Conservation (phyloP, 2,797 vertebrate genomes). For the Zenarchopterus dispar region DNA sequence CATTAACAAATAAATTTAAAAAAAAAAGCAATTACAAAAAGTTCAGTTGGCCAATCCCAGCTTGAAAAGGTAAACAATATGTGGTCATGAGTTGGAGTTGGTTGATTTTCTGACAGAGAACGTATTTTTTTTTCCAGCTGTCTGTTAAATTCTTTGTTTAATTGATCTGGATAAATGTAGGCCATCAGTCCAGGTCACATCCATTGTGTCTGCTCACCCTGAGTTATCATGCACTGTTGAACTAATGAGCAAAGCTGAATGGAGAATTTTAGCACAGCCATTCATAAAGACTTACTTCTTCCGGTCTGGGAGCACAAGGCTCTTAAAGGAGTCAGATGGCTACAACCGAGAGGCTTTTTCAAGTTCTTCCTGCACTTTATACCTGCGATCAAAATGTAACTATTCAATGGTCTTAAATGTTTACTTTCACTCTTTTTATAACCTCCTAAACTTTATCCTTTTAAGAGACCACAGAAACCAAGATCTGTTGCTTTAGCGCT, state of each 20-base stretch:
- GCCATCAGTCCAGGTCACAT: constrained; percentile 2
- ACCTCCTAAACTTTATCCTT: neutral
- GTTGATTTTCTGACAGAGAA: neutral
- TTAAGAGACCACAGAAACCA: constrained; percentile 17
- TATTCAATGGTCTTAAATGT: neutral
- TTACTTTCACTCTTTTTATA: neutral
- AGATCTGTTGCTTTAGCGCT: constrained; percentile 21
- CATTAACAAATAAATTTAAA: too few relatives aligned
- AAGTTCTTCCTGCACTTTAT: neutral
- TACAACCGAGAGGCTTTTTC: too few relatives aligned
- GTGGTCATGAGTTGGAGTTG: too few relatives aligned
- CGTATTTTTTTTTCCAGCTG: neutral
- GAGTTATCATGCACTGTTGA: constrained; percentile 14
- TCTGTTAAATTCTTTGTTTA: constrained; percentile 5
- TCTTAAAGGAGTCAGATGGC: too few relatives aligned
- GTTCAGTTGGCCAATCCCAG: too few relatives aligned
- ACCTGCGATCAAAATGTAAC: neutral
- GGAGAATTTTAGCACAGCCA: neutral
- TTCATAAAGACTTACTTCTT: neutral
- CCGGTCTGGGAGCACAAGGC: neutral
- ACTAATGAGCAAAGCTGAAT: constrained; percentile 1
- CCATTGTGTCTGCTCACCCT: constrained; percentile 4
- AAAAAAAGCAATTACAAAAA: too few relatives aligned
- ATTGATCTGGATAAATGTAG: constrained; percentile 31
- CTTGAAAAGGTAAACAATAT: too few relatives aligned